Base-by-base conservation (phyloP, 2,797 vertebrate genomes). In the Pantherophis vulpinus region DNA sequence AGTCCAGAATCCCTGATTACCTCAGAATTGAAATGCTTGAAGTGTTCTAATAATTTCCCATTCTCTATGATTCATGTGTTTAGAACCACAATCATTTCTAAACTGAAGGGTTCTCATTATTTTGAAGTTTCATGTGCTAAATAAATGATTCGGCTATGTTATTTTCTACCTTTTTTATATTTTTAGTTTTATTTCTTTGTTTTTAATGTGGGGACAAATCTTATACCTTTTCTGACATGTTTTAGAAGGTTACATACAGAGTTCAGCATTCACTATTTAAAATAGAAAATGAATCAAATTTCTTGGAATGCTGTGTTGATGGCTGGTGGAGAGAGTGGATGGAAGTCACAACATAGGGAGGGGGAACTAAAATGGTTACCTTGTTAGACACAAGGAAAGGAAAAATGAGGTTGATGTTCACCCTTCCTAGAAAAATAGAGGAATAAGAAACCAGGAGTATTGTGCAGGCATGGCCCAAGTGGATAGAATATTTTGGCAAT, bases 11-110 rank as follows among this genome's bases (percentile, higher is more conserved):
- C 95, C 96, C 96, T 95, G 91, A 97, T 98, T 96, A 96, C 95
- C 88, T 97, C 95, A 96, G 97, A 97, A 96, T 95, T 96, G 96
- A 97, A 98, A 96, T 96, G 90, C 96, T 97, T 97, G 94, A 96
- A 70, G 83, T 94, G 70, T 96, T 95, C 95, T 96, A 94, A 95
- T 97, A 96, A 97, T 97, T 97, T 97, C 97, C 96, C 88, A 96
- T 92, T 94, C 66, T 95, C 91, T 96, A 94, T 96, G 95, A 97
- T 97, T 96, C 61, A 0, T 96, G 89, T 97, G 96, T 91, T 94
- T 97, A 96, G 96, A 97, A 96, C 94, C 93, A 93, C 5, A 97
- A 95, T 97, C 88, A 96, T 97, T 97, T 97, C 95, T 91, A 97
- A 96, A 96, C 93, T 97, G 94, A 97, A 97, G 93, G 93, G 94